A percentile compares a stretch with the other conserved stretches of the same genome.
These are phyloP conservation scores for Phocoena sinus DNA, from an alignment of 2,113 vertebrate species.

Conservation along the genomic window DNA sequence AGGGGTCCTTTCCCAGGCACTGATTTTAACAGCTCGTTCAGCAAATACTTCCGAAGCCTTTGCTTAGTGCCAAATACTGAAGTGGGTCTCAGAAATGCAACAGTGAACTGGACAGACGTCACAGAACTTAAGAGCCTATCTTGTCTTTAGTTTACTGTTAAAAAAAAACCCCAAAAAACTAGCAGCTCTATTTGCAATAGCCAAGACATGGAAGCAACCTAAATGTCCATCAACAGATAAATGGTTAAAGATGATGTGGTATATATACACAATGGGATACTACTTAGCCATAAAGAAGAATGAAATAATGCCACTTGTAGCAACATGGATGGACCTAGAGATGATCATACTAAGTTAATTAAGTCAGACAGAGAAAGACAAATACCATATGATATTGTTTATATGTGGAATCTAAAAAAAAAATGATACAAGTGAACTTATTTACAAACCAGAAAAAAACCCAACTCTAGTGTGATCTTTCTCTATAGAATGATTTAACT, in stretches of 20 bases:
- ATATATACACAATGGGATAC: background rate
- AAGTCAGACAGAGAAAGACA: background rate
- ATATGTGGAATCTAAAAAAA: background rate
- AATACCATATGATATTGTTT: background rate
- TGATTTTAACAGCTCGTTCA: background rate
- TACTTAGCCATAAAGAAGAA: background rate
- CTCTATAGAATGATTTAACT: background rate
- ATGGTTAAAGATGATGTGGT: background rate
- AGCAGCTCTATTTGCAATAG: background rate
- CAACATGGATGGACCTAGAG: background rate
- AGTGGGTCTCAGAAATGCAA: background rate
- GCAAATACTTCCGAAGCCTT: background rate
- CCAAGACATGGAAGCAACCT: background rate
- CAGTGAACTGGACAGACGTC: background rate
- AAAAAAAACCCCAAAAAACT: no score
- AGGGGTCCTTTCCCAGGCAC: background rate
- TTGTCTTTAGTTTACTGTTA: background rate
- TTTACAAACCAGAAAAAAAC: background rate
- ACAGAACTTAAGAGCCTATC: background rate
- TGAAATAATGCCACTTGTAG: background rate
- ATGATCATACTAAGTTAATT: background rate
- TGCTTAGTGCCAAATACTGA: background rate
- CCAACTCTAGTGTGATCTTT: background rate
- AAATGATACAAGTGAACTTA: background rate
- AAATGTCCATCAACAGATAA: background rate